Percentiles rank a stretch among this genome's conserved stretches.
phyloP scores from a whole-genome alignment of 1,140 invertebrate species.

The Diachasmimorpha longicaudata region DNA sequence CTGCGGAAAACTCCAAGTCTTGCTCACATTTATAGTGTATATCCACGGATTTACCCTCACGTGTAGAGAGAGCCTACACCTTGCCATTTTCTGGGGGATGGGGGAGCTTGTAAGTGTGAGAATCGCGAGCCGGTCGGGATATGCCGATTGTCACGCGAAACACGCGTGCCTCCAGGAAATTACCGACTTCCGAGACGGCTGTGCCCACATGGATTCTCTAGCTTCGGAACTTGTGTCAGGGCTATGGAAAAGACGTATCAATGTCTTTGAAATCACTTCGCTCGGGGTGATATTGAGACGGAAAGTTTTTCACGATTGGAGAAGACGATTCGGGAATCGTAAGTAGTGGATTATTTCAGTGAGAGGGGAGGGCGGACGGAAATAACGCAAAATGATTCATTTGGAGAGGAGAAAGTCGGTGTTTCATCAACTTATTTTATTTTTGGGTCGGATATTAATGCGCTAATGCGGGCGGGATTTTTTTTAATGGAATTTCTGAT shows the following conservation, averaged over 20 bases:
- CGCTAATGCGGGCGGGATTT: too few species aligned
- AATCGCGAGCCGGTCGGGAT: neutral
- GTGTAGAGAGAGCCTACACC: neutral
- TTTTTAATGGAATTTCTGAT: neutral
- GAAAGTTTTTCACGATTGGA: too few species aligned
- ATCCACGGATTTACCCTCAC: neutral
- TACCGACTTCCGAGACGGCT: neutral
- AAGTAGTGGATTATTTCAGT: too few species aligned
- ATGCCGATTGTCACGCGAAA: constrained; percentile 14
- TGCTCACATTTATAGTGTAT: neutral
- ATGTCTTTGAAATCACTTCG: neutral
- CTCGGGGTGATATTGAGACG: neutral
- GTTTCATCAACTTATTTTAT: too few species aligned
- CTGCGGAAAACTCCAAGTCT: neutral
- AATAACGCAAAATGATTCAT: too few species aligned
- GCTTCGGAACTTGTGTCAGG: neutral
- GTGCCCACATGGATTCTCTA: neutral
- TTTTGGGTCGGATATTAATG: too few species aligned
- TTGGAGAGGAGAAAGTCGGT: too few species aligned
- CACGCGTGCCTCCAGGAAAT: constrained; percentile 3
- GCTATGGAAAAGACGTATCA: neutral
- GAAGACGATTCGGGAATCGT: too few species aligned
- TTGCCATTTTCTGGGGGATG: neutral
- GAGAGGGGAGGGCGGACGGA: too few species aligned
- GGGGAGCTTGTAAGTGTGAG: neutral